Percentiles rank a stretch among this genome's conserved stretches.
Conservation (phyloP, 2,888 invertebrate species). For the Yponomeuta evonymella region DNA sequence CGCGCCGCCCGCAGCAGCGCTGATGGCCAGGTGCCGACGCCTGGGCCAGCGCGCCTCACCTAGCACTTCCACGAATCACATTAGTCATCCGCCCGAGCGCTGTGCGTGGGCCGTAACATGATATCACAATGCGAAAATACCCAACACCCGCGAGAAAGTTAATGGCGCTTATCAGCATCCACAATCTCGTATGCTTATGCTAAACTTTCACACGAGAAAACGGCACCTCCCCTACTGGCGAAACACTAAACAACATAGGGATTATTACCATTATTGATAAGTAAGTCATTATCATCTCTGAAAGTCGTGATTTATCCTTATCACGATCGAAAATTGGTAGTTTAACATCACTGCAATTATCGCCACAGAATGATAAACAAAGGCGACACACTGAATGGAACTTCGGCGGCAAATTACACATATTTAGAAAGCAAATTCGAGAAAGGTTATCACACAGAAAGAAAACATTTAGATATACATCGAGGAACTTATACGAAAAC, state of each 20-base stretch:
- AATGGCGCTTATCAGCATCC: conserved; percentile 78
- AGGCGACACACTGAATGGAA: conserved; percentile 95
- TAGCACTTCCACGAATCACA: conserved; percentile 72
- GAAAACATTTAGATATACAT: conserved; percentile 75
- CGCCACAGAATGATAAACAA: conserved; percentile 89
- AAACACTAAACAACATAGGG: conserved; percentile 40
- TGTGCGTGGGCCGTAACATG: conserved; percentile 77
- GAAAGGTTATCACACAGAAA: conserved; percentile 69
- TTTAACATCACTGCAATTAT: conserved; percentile 83
- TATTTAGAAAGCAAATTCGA: conserved; percentile 80
- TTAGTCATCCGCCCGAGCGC: conserved; percentile 72
- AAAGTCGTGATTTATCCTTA: conserved; percentile 80
- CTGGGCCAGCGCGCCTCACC: conserved; percentile 57
- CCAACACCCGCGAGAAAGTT: conserved; percentile 78
- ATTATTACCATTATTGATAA: conserved; percentile 85
- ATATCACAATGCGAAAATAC: conserved; percentile 78
- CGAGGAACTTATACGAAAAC: conserved; percentile 64
- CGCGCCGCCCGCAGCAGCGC: conserved; percentile 27
- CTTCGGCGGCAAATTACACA: conserved; percentile 94
- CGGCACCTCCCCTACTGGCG: conserved; percentile 42
- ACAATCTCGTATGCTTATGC: conserved; percentile 73
- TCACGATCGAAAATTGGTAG: conserved; percentile 86
- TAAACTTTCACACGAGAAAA: conserved; percentile 75
- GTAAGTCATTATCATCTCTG: conserved; percentile 86
- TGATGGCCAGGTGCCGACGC: conserved; percentile 32